Evolutionary conservation across 2,797 vertebrate genomes (phyloP), one percentile per base, ranked within the genome.

Genomic region (Silurus aristotelis): DNA sequence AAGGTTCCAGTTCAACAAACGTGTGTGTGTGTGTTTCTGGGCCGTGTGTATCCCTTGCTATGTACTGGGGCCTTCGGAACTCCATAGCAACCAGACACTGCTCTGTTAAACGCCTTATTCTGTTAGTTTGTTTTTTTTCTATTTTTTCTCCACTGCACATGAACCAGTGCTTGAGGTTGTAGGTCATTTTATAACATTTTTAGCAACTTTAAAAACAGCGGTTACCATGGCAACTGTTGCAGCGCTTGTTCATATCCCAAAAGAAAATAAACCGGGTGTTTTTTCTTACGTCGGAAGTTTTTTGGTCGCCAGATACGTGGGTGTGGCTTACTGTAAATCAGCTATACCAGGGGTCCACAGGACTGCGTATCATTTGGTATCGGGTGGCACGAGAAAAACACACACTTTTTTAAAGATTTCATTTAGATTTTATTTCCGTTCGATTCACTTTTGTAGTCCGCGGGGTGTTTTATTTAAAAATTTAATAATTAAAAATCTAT

Each of bases 31-130:
- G 55, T 80, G 46, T 31, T 58, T 86, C 85, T 55, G 79, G 66
- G 48, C 82, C 82, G 75, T 89, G 87, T 90, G 86, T 92, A 88
- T 87, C 87, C 89, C 88, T 89, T 77, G 87, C 89, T 90, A 89
- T 90, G 67, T 86, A 84, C 9, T 83, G 89, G 90, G 82, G 91
- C 93, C 90, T 90, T 19, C 90, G 60, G 75, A 89, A 64, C 89
- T 87, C 83, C 20, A 67, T 46, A 85, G 84, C 87, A 89, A 87
- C 87, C 90, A 88, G 87, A 89, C 89, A 85, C 81, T 60, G 85
- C 75, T n/a, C n/a, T 15, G 6, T 66, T 66, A 14, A 66, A 8
- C 0, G 20, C n/a, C 76, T 63, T 25, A 38, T 19, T 27, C 52
- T 12, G 4, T 56, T 9, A 22, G 27, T 0, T 1, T 1, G 48